These are phyloP conservation scores for Margaritifera margaritifera DNA, from an alignment of 2,888 invertebrate genomes.

Conservation along the genomic window DNA sequence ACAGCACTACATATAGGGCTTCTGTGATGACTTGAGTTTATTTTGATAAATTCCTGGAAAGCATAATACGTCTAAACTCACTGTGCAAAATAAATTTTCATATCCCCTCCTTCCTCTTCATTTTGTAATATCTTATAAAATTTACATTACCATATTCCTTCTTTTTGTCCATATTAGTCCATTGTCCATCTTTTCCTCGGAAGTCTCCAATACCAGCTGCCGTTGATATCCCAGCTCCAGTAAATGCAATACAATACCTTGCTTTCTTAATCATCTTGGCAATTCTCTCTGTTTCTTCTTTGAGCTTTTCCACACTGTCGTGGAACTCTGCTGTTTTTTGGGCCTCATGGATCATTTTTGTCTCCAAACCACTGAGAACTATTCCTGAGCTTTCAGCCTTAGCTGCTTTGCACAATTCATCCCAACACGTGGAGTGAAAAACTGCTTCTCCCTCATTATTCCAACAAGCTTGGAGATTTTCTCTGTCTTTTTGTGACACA, in stretches of 20 bases:
- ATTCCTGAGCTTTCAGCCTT: slow-evolving; percentile 8
- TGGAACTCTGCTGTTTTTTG: slow-evolving; percentile 62
- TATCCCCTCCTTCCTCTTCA: background rate
- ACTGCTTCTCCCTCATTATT: slow-evolving; percentile 37
- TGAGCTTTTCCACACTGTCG: slow-evolving; percentile 41
- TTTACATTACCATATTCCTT: slow-evolving; percentile 48
- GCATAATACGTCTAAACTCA: background rate
- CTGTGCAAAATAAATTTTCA: background rate
- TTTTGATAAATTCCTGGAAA: slow-evolving; percentile 1
- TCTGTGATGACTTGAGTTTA: background rate
- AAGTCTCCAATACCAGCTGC: slow-evolving; percentile 66
- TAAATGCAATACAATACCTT: slow-evolving; percentile 57
- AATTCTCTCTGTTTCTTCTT: slow-evolving; percentile 46
- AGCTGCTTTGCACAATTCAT: slow-evolving; percentile 14
- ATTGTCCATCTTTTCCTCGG: slow-evolving; percentile 60
- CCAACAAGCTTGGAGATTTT: slow-evolving; percentile 31
- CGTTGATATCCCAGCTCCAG: slow-evolving; percentile 66
- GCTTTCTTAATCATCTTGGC: slow-evolving; percentile 47
- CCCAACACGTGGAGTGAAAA: slow-evolving; percentile 54
- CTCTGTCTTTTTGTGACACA: slow-evolving; percentile 12
- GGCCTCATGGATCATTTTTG: slow-evolving; percentile 49
- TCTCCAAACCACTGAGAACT: slow-evolving; percentile 34
- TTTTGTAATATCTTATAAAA: background rate
- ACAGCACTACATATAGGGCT: too few relatives aligned
- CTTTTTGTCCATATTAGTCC: slow-evolving; percentile 58